A percentile compares a stretch with the other conserved stretches of the same genome.
Evolutionary conservation across 2,888 invertebrate genomes (phyloP).

Genomic region (Notodromas monacha): DNA sequence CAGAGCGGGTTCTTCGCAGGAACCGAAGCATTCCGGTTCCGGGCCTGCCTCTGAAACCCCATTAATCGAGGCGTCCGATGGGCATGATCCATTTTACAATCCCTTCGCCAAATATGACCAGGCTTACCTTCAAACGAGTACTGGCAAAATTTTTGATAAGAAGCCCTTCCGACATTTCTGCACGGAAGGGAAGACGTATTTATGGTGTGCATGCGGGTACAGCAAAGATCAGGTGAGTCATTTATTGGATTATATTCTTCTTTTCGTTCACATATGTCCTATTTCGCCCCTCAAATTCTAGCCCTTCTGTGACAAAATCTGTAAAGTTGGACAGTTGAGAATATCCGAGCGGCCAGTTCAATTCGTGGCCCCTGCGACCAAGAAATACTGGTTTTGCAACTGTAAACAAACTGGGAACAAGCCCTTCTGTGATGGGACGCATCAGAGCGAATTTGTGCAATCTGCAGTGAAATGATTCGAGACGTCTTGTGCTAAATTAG

Average conservation of each 20-base stretch:
- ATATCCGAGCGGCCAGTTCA: conserved; percentile 40
- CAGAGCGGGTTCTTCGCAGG: too few relatives aligned
- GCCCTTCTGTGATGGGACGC: conserved; percentile 90
- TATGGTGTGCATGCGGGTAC: conserved; percentile 78
- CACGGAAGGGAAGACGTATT: conserved; percentile 36
- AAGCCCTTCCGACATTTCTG: conserved; percentile 49
- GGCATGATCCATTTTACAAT: too few relatives aligned
- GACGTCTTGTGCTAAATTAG: too few relatives aligned
- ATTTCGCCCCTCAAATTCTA: too few relatives aligned
- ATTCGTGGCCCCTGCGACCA: conserved; percentile 51
- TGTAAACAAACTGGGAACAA: conserved; percentile 76
- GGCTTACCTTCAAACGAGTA: conserved; percentile 30
- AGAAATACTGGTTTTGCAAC: conserved; percentile 85
- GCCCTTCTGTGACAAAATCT: conserved; percentile 79
- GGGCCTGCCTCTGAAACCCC: too few relatives aligned
- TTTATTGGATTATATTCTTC: too few relatives aligned
- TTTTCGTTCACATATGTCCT: too few relatives aligned
- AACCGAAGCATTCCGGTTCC: too few relatives aligned
- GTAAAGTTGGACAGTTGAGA: conserved; percentile 37
- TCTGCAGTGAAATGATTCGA: too few relatives aligned
- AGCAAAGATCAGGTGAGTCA: conserved; percentile 34
- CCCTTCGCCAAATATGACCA: too few relatives aligned
- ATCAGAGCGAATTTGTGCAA: conserved; percentile 22
- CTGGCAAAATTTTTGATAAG: conserved; percentile 50
- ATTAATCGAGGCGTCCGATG: too few relatives aligned